Evolutionary conservation across 2,888 invertebrate genomes (phyloP).

Genomic region (Drosophila fungiperda): DNA sequence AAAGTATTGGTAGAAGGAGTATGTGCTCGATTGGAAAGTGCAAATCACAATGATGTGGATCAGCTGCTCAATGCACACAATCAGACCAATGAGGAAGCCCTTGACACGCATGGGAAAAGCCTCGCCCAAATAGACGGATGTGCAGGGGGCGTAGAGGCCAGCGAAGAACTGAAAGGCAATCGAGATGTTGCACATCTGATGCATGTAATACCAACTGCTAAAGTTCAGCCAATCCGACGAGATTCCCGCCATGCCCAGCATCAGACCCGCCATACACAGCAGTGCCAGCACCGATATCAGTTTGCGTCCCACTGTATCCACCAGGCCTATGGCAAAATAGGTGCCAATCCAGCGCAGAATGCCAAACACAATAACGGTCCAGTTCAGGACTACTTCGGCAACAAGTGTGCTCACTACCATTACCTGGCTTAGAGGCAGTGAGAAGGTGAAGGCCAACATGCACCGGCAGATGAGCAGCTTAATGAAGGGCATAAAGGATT

Average conservation of each 20-base stretch:
- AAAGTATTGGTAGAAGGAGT: conserved; percentile 44
- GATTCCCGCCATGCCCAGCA: conserved; percentile 63
- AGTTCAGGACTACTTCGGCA: conserved; percentile 8
- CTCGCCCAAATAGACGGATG: conserved; percentile 75
- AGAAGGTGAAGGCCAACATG: conserved; percentile 75
- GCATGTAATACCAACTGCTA: conserved; percentile 36
- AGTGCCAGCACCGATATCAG: conserved; percentile 56
- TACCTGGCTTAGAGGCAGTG: conserved; percentile 65
- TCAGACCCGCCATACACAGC: conserved; percentile 64
- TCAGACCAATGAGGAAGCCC: conserved; percentile 62
- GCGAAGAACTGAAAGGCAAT: conserved; percentile 75
- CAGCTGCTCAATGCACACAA: conserved; percentile 71
- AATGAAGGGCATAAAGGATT: conserved; percentile 64
- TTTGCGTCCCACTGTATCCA: conserved; percentile 72
- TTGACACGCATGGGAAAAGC: conserved; percentile 76
- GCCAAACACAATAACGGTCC: conserved; percentile 57
- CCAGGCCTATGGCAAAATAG: conserved; percentile 37
- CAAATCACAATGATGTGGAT: conserved; percentile 67
- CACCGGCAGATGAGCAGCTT: conserved; percentile 73
- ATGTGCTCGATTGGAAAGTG: not conserved
- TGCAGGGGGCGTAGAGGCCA: conserved; percentile 67
- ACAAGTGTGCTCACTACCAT: conserved; percentile 12
- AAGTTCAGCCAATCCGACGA: conserved; percentile 20
- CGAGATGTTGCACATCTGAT: conserved; percentile 46
- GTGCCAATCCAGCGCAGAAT: conserved; percentile 68